Evolutionary conservation across 2,113 vertebrate species (phyloP).

Genomic region (Perccottus glenii): DNA sequence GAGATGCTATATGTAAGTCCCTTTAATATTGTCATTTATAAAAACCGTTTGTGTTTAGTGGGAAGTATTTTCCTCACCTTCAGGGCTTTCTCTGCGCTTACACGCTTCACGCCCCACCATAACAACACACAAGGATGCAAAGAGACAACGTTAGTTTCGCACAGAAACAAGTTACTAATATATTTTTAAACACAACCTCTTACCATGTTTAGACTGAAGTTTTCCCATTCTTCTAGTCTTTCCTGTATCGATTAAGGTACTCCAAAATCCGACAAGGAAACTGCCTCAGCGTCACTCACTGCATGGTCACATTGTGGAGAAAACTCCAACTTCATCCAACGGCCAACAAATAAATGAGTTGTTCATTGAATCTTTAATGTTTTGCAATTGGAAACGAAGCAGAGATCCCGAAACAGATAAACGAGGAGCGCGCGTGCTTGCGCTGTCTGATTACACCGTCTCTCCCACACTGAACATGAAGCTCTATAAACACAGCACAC

Average conservation of each 20-base stretch:
- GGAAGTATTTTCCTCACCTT: constrained; percentile 70
- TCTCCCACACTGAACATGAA: constrained; percentile 43
- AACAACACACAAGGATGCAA: constrained; percentile 26
- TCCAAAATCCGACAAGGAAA: constrained; percentile 59
- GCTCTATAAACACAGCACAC: constrained; percentile 16
- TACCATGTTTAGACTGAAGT: constrained; percentile 83
- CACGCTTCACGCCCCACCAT: constrained; percentile 65
- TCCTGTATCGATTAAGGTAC: constrained; percentile 46
- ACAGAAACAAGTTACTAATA: background rate
- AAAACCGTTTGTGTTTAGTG: background rate
- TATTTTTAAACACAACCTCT: constrained; percentile 27
- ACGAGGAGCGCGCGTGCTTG: background rate
- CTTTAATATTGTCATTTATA: too few species aligned
- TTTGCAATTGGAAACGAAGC: background rate
- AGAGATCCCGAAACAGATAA: background rate
- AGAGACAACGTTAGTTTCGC: constrained; percentile 2
- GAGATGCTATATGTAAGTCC: too few species aligned
- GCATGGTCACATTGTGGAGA: constrained; percentile 72
- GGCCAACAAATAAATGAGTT: constrained; percentile 10
- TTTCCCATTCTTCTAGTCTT: constrained; percentile 76
- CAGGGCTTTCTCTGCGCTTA: constrained; percentile 83
- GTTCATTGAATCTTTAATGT: constrained; percentile 36
- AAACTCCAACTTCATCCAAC: constrained; percentile 62
- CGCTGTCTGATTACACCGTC: constrained; percentile 14
- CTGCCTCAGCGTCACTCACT: constrained; percentile 22